Conservation (phyloP, 2,113 vertebrate genomes). For the Dromiciops gliroides region DNA sequence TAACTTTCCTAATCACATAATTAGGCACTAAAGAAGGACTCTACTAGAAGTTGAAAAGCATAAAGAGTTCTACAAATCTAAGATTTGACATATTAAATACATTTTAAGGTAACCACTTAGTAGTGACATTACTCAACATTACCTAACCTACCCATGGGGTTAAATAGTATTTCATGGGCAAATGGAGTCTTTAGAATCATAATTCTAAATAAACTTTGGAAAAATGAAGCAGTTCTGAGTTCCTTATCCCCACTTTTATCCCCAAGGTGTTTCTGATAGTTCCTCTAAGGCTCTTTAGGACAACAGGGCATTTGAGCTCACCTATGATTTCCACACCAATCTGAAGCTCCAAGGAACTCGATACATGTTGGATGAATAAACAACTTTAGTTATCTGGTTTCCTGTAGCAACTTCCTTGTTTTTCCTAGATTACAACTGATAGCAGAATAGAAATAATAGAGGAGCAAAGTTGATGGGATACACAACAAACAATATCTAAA, state of each 20-base stretch:
- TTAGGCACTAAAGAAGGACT: not conserved
- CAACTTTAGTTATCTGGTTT: not conserved
- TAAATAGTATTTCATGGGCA: not conserved
- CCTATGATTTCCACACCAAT: not conserved
- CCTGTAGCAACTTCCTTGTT: not conserved
- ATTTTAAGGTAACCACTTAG: not conserved
- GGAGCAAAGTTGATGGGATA: not conserved
- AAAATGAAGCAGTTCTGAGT: not conserved
- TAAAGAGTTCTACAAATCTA: not conserved
- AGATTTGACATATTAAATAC: not conserved
- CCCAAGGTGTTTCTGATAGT: not conserved
- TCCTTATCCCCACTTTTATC: not conserved
- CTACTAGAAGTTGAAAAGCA: not conserved
- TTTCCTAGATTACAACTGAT: not conserved
- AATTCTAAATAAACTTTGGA: not conserved
- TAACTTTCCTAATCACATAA: not conserved
- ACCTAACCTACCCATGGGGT: no score
- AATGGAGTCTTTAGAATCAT: not conserved
- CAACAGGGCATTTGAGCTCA: not conserved
- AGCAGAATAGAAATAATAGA: not conserved
- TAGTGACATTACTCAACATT: not conserved
- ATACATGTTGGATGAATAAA: not conserved
- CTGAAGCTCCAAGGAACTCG: not conserved
- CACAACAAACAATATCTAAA: not conserved
- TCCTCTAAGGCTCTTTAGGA: not conserved